phyloP scores from a whole-genome alignment of 2,888 invertebrate species.

The Melinopterus prodromus region DNA sequence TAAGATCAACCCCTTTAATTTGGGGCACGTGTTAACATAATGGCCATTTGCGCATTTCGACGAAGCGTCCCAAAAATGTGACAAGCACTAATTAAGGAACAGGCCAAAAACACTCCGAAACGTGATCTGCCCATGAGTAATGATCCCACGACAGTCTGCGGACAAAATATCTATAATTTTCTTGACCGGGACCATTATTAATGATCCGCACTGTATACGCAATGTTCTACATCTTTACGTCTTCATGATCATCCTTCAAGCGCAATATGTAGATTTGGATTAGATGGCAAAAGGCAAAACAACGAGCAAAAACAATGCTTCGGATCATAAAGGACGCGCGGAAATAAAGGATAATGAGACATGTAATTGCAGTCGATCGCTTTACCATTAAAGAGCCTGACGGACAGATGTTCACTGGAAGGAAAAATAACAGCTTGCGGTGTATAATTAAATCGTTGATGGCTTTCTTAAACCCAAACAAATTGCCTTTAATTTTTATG shows the following conservation, averaged over 20 bases:
- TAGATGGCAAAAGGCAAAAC: not conserved
- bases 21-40: not conserved
- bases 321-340: not conserved
- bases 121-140: conserved; percentile 49
- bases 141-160: conserved; percentile 58
- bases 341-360: not conserved
- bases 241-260: not conserved
- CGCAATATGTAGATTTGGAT: not conserved
- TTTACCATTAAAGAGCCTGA: not conserved
- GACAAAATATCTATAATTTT: conserved; percentile 58
- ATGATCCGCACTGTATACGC: conserved; percentile 45
- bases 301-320: not conserved
- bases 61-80: conserved; percentile 4
- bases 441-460: not conserved
- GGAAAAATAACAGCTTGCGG: not conserved
- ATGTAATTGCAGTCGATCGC: not conserved
- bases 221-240: conserved; percentile 4
- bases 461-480: conserved; percentile 4
- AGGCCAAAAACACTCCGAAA: not conserved
- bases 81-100: conserved; percentile 4
- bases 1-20: not conserved
- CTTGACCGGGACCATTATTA: conserved; percentile 57
- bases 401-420: not conserved
- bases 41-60: not conserved
- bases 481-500: not conserved